Base-by-base conservation (phyloP, 2,797 vertebrate species). In the Brotula barbata region DNA sequence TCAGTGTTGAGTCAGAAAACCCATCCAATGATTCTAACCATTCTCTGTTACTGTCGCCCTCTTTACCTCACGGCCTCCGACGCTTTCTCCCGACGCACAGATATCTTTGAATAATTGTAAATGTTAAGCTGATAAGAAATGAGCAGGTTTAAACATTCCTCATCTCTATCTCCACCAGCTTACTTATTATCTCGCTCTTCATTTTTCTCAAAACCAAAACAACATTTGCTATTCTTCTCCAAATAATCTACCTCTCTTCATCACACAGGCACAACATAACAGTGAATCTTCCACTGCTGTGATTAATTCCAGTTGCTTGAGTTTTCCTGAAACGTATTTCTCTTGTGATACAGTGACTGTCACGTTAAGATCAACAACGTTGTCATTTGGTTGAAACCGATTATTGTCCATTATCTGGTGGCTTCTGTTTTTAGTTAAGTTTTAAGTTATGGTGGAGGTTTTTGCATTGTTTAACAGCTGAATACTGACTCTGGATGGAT, bases 101-200 rank as follows among this genome's bases (percentile, higher is more conserved):
- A 82, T 75, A 62, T 22, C 39, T 72, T 57, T 72, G 61, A 81
- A 53, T 56, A 56, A 70, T 58, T 20, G 71, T 53, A 68, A 74
- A 68, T 41, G 44, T 49, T 36, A 51, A 73, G 49, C 45, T 67
- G 61, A n/a, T n/a, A 67, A 61, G 42, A 23, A 68, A 75, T 62
- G 31, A 43, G 62, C 53, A 45, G 33, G 22, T 52, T 44, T 55
- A 41, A 82, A 64, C 60, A 78, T 84, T 83, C 78, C 40, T 81
- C 61, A 75, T 17, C 50, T 21, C 70, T 69, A 73, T 82, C 59
- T 79, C 31, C 44, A 6, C 23, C 33, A 53, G 22, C 59, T 55
- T 55, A 57, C 63, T 76, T 58, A 65, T 68, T 68, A n/a, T 34
- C 16, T 20, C 20, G 70, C 43, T 66, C 65, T 65, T 34, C 43